Evolutionary conservation across 2,113 vertebrate genomes (phyloP).

Genomic region (Equus przewalskii): DNA sequence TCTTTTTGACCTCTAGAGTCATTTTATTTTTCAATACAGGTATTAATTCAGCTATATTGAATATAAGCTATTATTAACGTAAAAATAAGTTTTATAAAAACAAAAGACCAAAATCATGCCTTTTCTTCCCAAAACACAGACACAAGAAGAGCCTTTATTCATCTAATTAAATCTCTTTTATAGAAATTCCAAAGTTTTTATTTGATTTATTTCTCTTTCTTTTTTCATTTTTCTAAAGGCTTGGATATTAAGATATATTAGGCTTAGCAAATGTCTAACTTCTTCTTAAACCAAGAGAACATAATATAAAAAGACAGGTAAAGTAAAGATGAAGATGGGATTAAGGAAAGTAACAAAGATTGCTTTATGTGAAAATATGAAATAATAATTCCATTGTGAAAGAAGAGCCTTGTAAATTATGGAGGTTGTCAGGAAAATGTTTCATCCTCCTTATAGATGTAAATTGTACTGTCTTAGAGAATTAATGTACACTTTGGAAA

Average conservation of each 20-base stretch:
- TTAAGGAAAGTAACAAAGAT: neutral
- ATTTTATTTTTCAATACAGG: conserved; percentile 15
- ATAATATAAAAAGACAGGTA: neutral
- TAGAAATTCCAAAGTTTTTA: neutral
- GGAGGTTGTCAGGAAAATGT: neutral
- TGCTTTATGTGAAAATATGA: conserved; percentile 20
- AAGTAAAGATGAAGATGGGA: neutral
- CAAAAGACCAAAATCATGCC: neutral
- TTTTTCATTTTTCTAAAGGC: neutral
- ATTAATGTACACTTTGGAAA: conserved; percentile 9
- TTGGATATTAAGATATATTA: conserved; percentile 52
- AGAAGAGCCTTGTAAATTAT: neutral
- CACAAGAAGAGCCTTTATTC: neutral
- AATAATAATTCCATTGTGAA: neutral
- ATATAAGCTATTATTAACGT: neutral
- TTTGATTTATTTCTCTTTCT: neutral
- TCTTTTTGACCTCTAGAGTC: neutral
- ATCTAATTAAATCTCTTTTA: conserved; percentile 5
- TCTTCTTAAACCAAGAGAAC: neutral
- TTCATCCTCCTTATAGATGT: conserved; percentile 3
- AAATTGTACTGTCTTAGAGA: neutral
- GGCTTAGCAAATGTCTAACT: neutral
- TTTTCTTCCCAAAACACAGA: neutral
- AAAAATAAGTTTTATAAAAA: neutral
- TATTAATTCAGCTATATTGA: conserved; percentile 1